phyloP scores from a whole-genome alignment of 2,888 invertebrate genomes.

The Synanthedon tipuliformis region DNA sequence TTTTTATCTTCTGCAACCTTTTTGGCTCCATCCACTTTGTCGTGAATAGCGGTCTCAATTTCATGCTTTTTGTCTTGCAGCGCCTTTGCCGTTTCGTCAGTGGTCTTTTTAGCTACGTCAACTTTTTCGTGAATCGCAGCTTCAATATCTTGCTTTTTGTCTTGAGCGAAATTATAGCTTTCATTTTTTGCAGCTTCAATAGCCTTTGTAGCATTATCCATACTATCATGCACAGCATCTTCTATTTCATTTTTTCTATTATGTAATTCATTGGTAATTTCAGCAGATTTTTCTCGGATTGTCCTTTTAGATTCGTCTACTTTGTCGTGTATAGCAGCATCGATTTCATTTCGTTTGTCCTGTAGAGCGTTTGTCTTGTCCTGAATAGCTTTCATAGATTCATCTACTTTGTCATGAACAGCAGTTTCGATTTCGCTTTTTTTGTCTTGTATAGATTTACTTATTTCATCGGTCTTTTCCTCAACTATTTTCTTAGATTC shows the following conservation, averaged over 20 bases:
- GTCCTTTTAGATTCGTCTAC: constrained; percentile 10
- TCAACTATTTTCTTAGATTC: constrained; percentile 18
- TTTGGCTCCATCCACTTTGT: constrained; percentile 21
- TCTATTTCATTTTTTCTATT: neutral
- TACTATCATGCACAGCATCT: constrained; percentile 16
- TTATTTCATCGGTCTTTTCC: constrained; percentile 26
- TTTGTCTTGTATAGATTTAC: constrained; percentile 22
- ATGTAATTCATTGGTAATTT: constrained; percentile 3
- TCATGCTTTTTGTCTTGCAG: constrained; percentile 12
- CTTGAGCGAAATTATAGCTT: constrained; percentile 8
- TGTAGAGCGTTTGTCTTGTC: constrained; percentile 13
- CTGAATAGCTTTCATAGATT: constrained; percentile 20
- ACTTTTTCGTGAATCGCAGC: constrained; percentile 16
- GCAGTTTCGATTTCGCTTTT: constrained; percentile 19
- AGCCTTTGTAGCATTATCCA: constrained; percentile 20
- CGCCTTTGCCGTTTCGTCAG: constrained; percentile 20
- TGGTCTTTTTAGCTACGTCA: constrained; percentile 19
- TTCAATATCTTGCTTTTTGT: constrained; percentile 8
- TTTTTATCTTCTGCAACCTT: constrained; percentile 40
- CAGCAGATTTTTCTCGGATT: constrained; percentile 7
- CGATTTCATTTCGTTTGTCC: constrained; percentile 8
- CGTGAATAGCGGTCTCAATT: constrained; percentile 6
- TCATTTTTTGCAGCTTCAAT: constrained; percentile 9
- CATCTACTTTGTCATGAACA: constrained; percentile 10
- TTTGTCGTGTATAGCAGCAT: constrained; percentile 3